A percentile compares a stretch with the other conserved stretches of the same genome.
Conservation (phyloP, 2,113 vertebrate species). For the Dipodomys spectabilis region DNA sequence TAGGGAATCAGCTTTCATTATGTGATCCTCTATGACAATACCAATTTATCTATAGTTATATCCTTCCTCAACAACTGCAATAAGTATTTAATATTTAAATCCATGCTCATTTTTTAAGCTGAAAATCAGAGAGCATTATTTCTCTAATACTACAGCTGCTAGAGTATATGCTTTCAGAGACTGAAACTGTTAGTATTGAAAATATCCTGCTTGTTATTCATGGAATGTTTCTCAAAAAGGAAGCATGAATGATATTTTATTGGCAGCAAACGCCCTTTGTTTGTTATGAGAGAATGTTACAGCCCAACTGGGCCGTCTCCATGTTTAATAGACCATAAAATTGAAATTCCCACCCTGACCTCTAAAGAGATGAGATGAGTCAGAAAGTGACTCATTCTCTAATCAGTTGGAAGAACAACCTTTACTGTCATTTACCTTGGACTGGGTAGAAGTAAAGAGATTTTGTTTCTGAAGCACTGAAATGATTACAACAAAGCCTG, state of each 20-base stretch:
- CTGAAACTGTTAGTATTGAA: slow-evolving; percentile 13
- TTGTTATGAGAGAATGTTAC: slow-evolving; percentile 58
- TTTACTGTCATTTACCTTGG: slow-evolving; percentile 74
- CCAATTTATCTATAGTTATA: neutral
- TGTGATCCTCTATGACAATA: neutral
- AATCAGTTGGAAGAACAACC: slow-evolving; percentile 72
- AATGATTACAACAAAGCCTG: slow-evolving; percentile 34
- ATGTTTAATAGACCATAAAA: slow-evolving; percentile 78
- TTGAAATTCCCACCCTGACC: slow-evolving; percentile 73
- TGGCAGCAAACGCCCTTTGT: slow-evolving; percentile 36
- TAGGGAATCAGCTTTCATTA: neutral
- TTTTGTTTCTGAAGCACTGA: slow-evolving; percentile 51
- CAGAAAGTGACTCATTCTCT: slow-evolving; percentile 78
- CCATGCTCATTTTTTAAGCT: slow-evolving; percentile 53
- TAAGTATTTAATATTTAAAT: slow-evolving; percentile 3
- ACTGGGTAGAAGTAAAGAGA: slow-evolving; percentile 62
- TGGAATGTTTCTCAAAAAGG: slow-evolving; percentile 48
- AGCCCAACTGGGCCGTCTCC: slow-evolving; percentile 57
- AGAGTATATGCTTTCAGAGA: slow-evolving; percentile 12
- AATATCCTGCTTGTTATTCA: slow-evolving; percentile 64
- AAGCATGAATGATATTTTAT: slow-evolving; percentile 62
- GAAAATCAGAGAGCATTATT: slow-evolving; percentile 22
- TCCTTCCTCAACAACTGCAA: slow-evolving; percentile 8
- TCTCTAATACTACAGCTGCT: slow-evolving; percentile 2
- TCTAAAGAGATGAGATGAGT: slow-evolving; percentile 74